Base-by-base conservation (phyloP, 2,888 invertebrate species). In the Drosophila peninsularis region DNA sequence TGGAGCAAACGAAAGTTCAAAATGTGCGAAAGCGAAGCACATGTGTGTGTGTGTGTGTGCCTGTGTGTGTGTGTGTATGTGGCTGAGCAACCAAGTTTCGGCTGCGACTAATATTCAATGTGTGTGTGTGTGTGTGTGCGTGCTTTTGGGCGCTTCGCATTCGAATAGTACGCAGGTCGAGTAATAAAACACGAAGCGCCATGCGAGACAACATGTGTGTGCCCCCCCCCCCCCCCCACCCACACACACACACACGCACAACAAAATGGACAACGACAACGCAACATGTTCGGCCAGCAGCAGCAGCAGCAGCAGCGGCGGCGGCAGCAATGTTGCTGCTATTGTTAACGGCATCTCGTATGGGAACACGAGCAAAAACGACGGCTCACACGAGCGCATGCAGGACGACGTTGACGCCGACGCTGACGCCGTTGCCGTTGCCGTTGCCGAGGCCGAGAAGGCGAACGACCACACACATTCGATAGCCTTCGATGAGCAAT, bases 401-500 rank as follows among this genome's bases (percentile, higher is more conserved):
- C 37, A 54, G 39, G 39, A 30, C 54, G 54, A 19, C 27, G 55
- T 11, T 41, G 55, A 56, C 30, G 60, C 19, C 60, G 60, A 58
- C 53, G 45, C 21, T 53, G 45, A n/a, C 14, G 45, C 13, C 53
- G 24, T 24, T n/a, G 44, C 44, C 54, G 41, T 58, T 44, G 58
- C 53, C 53, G 63, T 53, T 32, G 39, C 67, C 67, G 42, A 50
- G 60, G 45, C 57, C 54, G 45, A 67, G 50, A 63, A 50, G 52
- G 56, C 58, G 42, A 52, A 53, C 68, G 61, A 67, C 66, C 76
- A 63, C 71, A 81, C 86, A 87, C 89, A 90, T 90, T 87, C 87
- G 87, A 87, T 87, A 90, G 90, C 90, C 87, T 87, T 87, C 87
- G 87, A 87, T 87, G 89, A 87, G 87, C 87, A 87, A 87, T 90